Percentiles rank a stretch among this genome's conserved stretches.
phyloP scores from a whole-genome alignment of 2,888 invertebrate species.

The Andrena marginata region DNA sequence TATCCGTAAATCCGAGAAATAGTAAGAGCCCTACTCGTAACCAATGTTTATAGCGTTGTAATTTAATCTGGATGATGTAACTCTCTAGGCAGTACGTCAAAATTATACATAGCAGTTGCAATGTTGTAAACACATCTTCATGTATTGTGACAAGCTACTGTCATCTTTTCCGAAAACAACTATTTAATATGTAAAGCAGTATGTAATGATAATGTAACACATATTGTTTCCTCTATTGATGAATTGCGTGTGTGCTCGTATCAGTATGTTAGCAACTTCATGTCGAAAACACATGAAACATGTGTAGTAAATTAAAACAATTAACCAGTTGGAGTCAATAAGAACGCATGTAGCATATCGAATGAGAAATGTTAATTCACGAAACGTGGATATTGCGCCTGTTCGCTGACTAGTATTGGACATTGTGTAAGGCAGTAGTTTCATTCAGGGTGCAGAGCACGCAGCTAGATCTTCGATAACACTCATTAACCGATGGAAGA shows the following conservation, averaged over 20 bases:
- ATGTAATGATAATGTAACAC: too few species aligned
- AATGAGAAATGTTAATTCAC: not conserved
- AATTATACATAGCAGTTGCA: too few species aligned
- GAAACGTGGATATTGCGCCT: not conserved
- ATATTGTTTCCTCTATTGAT: too few species aligned
- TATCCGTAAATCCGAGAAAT: too few species aligned
- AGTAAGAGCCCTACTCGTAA: not conserved
- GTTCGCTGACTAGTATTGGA: not conserved
- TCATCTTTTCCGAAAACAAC: too few species aligned
- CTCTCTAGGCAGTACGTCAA: too few species aligned
- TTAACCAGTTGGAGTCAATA: not conserved
- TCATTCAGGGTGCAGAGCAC: constrained; percentile 37
- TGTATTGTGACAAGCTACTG: too few species aligned
- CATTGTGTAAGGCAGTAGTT: not conserved
- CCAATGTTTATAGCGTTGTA: too few species aligned
- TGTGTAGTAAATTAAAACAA: not conserved
- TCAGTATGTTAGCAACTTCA: not conserved
- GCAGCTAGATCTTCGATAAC: constrained; percentile 48
- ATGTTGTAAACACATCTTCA: too few species aligned
- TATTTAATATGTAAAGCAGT: too few species aligned
- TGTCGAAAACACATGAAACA: not conserved
- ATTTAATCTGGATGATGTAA: too few species aligned
- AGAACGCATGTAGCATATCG: not conserved
- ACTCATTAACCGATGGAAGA: constrained; percentile 59
- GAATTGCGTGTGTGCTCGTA: too few species aligned